Conservation (phyloP, 2,888 invertebrate species). For the Drosophila ochracea region DNA sequence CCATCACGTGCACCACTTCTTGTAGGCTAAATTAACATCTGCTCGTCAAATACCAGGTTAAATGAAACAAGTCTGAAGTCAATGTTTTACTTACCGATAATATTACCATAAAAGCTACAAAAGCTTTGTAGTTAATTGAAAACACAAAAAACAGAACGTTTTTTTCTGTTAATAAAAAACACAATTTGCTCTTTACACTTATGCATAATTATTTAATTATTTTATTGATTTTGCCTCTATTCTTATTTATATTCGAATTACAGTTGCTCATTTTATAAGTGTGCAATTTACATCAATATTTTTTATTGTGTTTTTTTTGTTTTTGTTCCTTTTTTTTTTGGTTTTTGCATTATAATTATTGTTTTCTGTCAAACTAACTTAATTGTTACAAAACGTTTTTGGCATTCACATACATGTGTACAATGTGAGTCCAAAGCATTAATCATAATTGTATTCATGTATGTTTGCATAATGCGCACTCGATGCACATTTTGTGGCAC, state of each 20-base stretch:
- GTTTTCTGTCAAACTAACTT: slow-evolving; percentile 82
- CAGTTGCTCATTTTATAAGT: slow-evolving; percentile 20
- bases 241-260: slow-evolving; percentile 34
- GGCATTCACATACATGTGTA: slow-evolving; percentile 55
- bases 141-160: neutral
- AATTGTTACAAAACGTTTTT: slow-evolving; percentile 61
- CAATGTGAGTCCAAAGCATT: slow-evolving; percentile 30
- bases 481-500: slow-evolving; percentile 2
- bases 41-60: too few species aligned
- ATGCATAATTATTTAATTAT: slow-evolving; percentile 62
- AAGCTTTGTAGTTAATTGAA: neutral
- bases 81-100: neutral
- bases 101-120: neutral
- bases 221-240: slow-evolving; percentile 51
- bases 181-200: slow-evolving; percentile 51
- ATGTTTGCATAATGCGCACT: slow-evolving; percentile 18
- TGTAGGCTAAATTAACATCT: fast-evolving
- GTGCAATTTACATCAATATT: slow-evolving; percentile 49
- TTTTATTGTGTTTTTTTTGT: neutral
- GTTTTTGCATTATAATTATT: slow-evolving; percentile 73
- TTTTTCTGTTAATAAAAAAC: neutral
- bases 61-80: too few species aligned
- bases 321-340: slow-evolving; percentile 6
- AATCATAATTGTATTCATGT: slow-evolving; percentile 15
- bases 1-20: too few species aligned